phyloP scores from a whole-genome alignment of 2,113 vertebrate genomes.

The Morone chrysops region DNA sequence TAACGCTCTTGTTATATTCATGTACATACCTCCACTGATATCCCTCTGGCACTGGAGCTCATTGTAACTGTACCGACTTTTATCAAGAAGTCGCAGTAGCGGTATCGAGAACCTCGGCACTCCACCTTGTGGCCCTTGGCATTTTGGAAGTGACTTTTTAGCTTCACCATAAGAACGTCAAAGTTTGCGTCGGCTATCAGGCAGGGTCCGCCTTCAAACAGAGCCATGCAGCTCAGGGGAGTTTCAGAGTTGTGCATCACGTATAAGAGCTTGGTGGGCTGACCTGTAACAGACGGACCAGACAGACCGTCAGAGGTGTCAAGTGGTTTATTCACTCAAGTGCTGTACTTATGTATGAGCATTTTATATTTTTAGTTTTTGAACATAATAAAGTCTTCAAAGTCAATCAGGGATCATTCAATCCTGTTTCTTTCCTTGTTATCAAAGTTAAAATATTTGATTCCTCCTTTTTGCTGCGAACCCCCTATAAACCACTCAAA shows the following conservation, averaged over 20 bases:
- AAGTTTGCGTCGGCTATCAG: conserved; percentile 95
- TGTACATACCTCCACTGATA: conserved; percentile 92
- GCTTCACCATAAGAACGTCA: conserved; percentile 95
- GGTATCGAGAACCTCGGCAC: conserved; percentile 93
- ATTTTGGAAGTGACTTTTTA: conserved; percentile 98
- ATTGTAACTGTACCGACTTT: conserved; percentile 96
- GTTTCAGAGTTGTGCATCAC: conserved; percentile 98
- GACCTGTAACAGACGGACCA: conserved; percentile 83
- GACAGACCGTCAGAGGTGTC: neutral
- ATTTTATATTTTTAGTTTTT: no score
- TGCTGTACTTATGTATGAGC: no score
- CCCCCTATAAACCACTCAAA: no score
- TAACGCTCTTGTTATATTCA: neutral
- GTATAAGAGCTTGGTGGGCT: conserved; percentile 93
- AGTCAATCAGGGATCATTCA: no score
- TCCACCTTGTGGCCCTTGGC: conserved; percentile 98
- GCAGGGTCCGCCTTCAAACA: conserved; percentile 95
- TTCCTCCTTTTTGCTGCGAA: no score
- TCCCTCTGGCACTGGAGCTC: conserved; percentile 95
- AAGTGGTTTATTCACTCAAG: neutral
- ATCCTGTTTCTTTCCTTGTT: no score
- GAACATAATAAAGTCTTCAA: no score
- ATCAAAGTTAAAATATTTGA: no score
- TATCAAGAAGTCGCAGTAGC: conserved; percentile 96
- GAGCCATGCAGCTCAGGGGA: conserved; percentile 93